Evolutionary conservation across 2,113 vertebrate species (phyloP), one percentile per base, ranked within the genome.

Genomic region (Lanius ludovicianus): DNA sequence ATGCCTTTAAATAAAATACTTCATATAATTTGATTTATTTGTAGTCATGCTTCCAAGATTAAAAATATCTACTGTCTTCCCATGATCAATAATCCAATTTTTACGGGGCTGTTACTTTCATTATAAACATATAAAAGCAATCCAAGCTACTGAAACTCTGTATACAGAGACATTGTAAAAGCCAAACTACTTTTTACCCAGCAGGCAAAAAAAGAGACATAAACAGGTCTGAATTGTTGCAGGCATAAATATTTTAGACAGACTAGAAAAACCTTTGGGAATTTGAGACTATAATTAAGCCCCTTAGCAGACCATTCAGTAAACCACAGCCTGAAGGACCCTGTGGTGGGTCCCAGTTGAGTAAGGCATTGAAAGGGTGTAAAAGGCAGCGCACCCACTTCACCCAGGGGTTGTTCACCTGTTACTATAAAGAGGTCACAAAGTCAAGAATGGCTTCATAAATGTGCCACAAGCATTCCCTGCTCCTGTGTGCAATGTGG

Each of bases 91-190:
- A 95, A 77, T 75, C 4, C 9, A 46, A 63, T 94, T 88, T 92
- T 93, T 89, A 91, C 88, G 49, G 49, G 64, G 56, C 49, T 92
- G 39, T 88, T 90, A 87, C 55, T 92, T 93, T 87, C 77, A 64
- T n/a, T 67, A 84, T 55, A 88, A 91, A 69, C n/a, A 65, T 76
- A 80, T 59, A 77, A 93, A 94, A 87, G 30, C 64, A 89, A 59
- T 88, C 83, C 59, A 87, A 91, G 67, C 74, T 75, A 65, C 70
- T 93, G 91, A 91, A 96, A 42, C 20, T 28, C 63, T 76, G 7
- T 76, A 74, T 37, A 86, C 6, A 81, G 77, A 37, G 11, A 63
- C 15, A 55, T 12, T 8, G 10, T 81, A 91, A 87, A 94, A 95
- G 22, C 31, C 84, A 77, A 86, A 87, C 49, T 90, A 71, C 55